Evolutionary conservation across 2,888 invertebrate genomes (phyloP).

Genomic region (Tiliacea aurago): DNA sequence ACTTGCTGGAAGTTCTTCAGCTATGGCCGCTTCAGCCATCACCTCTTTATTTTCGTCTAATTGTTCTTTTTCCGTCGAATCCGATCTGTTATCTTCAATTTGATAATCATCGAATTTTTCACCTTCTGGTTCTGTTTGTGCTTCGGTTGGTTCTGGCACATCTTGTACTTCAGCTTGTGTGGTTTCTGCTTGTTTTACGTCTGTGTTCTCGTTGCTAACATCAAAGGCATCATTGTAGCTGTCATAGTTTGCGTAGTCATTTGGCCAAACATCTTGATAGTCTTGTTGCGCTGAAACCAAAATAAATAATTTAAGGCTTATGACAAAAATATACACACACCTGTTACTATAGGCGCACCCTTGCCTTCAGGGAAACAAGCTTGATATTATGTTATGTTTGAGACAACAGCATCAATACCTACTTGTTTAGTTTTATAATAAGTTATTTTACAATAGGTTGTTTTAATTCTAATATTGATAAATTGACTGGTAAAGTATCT

Average conservation of each 20-base stretch:
- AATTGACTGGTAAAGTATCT: not conserved
- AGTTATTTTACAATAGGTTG: not conserved
- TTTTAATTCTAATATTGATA: not conserved
- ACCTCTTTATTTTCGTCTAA: conserved; percentile 20
- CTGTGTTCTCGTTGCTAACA: conserved; percentile 38
- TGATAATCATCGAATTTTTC: conserved; percentile 74
- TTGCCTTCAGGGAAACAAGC: not conserved
- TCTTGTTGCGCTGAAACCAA: conserved; percentile 68
- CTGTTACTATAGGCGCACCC: not conserved
- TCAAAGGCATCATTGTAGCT: conserved; percentile 50
- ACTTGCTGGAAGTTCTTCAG: conserved; percentile 16
- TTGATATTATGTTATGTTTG: not conserved
- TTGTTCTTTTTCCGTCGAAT: conserved; percentile 50
- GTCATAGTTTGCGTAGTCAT: conserved; percentile 60
- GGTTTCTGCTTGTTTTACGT: conserved; percentile 37
- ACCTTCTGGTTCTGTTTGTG: conserved; percentile 35
- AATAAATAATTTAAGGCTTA: not conserved
- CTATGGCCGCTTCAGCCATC: not conserved
- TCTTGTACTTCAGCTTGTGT: conserved; percentile 57
- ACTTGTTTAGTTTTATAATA: not conserved
- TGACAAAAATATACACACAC: not conserved
- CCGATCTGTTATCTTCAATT: conserved; percentile 79
- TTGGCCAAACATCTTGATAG: conserved; percentile 43
- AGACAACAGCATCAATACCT: not conserved
- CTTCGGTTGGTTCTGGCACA: conserved; percentile 45